Percentiles rank a stretch among this genome's conserved stretches.
Conservation (phyloP, 2,113 vertebrate genomes). For the Camelus bactrianus region DNA sequence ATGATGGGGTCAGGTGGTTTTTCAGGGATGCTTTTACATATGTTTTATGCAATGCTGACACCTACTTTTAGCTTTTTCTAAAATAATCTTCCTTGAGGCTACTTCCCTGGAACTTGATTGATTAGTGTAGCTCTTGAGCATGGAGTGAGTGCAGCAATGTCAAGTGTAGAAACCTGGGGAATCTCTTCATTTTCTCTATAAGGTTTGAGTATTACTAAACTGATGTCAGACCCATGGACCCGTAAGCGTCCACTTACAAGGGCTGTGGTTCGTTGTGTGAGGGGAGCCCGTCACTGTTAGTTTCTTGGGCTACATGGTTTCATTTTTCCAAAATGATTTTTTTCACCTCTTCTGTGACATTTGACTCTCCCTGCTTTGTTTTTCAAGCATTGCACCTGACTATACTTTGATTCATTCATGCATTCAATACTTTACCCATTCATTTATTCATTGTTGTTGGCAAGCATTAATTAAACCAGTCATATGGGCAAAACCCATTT, state of each 20-base stretch:
- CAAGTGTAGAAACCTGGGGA: neutral
- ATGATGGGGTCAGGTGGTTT: neutral
- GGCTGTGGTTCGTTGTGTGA: neutral
- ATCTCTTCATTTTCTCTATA: neutral
- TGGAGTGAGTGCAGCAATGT: neutral
- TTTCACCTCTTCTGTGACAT: neutral
- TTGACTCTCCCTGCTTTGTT: neutral
- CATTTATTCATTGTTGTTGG: neutral
- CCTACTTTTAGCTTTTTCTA: neutral
- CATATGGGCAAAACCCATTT: neutral
- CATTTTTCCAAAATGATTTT: neutral
- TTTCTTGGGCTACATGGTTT: neutral
- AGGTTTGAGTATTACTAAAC: neutral
- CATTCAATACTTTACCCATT: neutral
- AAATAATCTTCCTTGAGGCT: neutral
- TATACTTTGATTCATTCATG: neutral
- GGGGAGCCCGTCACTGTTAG: neutral
- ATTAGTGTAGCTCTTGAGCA: neutral
- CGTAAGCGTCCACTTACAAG: neutral
- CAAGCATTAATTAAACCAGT: neutral
- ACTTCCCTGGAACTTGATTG: neutral
- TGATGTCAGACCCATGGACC: fast-evolving
- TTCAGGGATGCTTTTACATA: neutral
- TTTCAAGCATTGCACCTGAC: neutral
- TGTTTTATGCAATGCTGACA: neutral